phyloP scores from a whole-genome alignment of 1,140 invertebrate species.

The Zaprionus ghesquierei region DNA sequence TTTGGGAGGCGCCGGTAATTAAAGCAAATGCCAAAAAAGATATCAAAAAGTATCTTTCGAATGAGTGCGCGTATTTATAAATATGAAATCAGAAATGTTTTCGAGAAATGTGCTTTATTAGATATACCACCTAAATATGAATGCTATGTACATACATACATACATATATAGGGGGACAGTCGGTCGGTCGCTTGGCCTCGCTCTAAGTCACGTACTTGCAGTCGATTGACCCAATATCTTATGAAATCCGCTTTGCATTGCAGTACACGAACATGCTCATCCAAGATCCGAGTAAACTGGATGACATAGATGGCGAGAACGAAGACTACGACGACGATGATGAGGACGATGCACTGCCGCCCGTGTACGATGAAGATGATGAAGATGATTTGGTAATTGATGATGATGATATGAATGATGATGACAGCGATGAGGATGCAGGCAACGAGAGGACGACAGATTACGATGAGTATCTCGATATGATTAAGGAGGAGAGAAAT shows the following conservation, averaged over 20 bases:
- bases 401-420: constrained; percentile 1
- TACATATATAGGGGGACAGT: background rate
- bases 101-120: constrained; percentile 25
- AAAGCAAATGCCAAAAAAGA: constrained; percentile 50
- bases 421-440: constrained; percentile 24
- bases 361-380: constrained; percentile 10
- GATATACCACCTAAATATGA: too few species aligned
- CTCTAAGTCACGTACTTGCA: constrained; percentile 60
- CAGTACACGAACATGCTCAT: constrained; percentile 65
- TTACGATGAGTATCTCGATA: constrained; percentile 44
- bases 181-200: background rate
- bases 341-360: background rate
- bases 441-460: constrained; percentile 1
- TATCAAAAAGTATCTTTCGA: constrained; percentile 57
- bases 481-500: constrained; percentile 29
- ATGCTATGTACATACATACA: too few species aligned
- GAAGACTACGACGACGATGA: constrained; percentile 41
- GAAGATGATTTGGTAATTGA: background rate
- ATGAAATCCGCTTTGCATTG: constrained; percentile 29
- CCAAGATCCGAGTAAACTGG: constrained; percentile 57
- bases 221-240: constrained; percentile 60
- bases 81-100: constrained; percentile 50
- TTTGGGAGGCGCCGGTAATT: constrained; percentile 69
- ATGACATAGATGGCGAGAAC: constrained; percentile 42
- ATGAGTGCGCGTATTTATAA: constrained; percentile 53